Percentiles rank a stretch among this genome's conserved stretches.
Evolutionary conservation across 2,888 invertebrate genomes (phyloP).

Genomic region (Standfussiana lucernea): DNA sequence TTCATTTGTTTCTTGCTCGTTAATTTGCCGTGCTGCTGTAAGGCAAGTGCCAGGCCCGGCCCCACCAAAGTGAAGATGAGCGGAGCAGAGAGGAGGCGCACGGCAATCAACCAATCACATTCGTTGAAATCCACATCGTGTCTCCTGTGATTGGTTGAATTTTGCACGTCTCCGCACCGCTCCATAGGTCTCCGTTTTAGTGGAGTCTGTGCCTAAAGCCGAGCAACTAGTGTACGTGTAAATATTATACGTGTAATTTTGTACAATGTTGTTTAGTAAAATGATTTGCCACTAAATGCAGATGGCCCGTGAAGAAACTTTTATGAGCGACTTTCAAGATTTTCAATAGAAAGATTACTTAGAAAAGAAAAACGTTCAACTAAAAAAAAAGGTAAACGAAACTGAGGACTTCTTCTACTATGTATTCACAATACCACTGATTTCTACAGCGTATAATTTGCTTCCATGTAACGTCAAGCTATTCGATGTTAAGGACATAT

Average conservation of each 20-base stretch:
- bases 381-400: not conserved
- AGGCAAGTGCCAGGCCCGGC: no score
- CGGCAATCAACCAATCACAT: no score
- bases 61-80: no score
- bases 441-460: constrained; percentile 41
- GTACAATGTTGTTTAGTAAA: not conserved
- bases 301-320: not conserved
- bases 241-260: not conserved
- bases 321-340: not conserved
- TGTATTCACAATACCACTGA: not conserved
- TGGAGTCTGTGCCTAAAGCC: no score
- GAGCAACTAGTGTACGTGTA: no score
- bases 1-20: no score
- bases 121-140: no score
- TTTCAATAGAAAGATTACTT: not conserved
- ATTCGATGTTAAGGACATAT: constrained; percentile 53
- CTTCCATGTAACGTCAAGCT: constrained; percentile 50
- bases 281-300: not conserved
- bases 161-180: no score
- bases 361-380: no score
- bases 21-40: not conserved
- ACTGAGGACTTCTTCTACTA: not conserved
- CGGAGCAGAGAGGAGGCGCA: no score
- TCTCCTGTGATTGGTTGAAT: no score
- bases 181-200: no score